These are phyloP conservation scores for Malurus alboscapulatus DNA, from an alignment of 2,113 vertebrate species.

Conservation along the genomic window DNA sequence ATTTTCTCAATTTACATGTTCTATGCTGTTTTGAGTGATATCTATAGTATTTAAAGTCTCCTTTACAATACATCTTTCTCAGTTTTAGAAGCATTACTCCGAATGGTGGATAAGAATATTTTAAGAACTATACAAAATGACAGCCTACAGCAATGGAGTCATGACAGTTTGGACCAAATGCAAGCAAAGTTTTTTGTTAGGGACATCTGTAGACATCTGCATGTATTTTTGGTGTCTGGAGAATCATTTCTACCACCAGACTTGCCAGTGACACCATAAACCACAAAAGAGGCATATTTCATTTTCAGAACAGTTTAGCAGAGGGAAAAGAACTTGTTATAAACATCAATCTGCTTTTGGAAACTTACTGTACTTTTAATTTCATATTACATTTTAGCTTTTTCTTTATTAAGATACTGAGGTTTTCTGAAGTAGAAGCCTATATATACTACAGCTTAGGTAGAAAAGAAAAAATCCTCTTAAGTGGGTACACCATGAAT, in stretches of 20 bases:
- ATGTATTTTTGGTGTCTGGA: conserved; percentile 43
- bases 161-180: conserved; percentile 31
- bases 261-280: conserved; percentile 47
- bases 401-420: conserved; percentile 31
- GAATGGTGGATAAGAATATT: neutral
- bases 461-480: neutral
- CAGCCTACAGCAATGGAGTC: neutral
- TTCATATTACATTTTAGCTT: neutral
- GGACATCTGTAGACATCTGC: conserved; percentile 2
- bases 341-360: conserved; percentile 34
- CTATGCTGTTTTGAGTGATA: neutral
- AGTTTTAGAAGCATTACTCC: neutral
- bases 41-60: neutral
- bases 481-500: neutral
- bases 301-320: conserved; percentile 30
- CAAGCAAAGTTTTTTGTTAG: neutral
- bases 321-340: conserved; percentile 15
- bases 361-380: conserved; percentile 19
- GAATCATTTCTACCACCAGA: neutral
- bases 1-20: neutral
- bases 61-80: neutral
- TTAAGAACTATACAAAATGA: conserved; percentile 26
- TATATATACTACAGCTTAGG: neutral
- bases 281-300: conserved; percentile 39
- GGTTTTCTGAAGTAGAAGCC: conserved; percentile 15